Base-by-base conservation (phyloP, 1,140 invertebrate genomes). In the Argopecten irradians region DNA sequence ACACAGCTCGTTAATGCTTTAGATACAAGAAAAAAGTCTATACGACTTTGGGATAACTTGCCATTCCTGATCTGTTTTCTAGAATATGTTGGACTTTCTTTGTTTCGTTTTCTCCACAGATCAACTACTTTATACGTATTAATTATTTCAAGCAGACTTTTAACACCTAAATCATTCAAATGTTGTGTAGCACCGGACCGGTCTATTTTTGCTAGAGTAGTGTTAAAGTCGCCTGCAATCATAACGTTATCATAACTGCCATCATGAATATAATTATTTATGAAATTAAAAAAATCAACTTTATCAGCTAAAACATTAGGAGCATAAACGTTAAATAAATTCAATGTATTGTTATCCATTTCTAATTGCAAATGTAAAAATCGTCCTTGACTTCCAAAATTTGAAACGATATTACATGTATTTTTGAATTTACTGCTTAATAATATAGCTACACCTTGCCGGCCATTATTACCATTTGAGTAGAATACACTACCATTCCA, bases 141-240 rank as follows among this genome's bases (percentile, higher is more conserved):
- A 11, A 46, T 16, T 16, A 46, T 22, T 1, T 46, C 11, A 3
- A 39, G 13, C 33, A 89, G 86, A n/a, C 19, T n/a, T 34, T 34
- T 55, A 22, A n/a, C 22, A 46, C 34, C 16, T 3, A 2, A n/a
- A 43, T 83, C 28, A 34, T 33, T 34, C 22, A 8, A n/a, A 9
- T 86, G 85, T 39, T 28, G 2, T 19, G 35, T 83, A 83, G 11
- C 35, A 46, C 39, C 86, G 19, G 55, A 22, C 34, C 84, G 86
- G 55, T 89, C 88, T 16, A 86, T 14, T 16, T 11, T 46, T 9
- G 84, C 39, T 13, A 89, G 19, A 3, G n/a, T n/a, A 35, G 28
- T 85, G 34, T 89, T 89, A 83, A 89, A 86, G 46, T 89, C 88
- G 3, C 88, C 88, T 43, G 7, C 46, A n/a, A 86, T 83, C 0